Conservation (phyloP, 2,797 vertebrate genomes). For the Phrynocephalus vlangalii region DNA sequence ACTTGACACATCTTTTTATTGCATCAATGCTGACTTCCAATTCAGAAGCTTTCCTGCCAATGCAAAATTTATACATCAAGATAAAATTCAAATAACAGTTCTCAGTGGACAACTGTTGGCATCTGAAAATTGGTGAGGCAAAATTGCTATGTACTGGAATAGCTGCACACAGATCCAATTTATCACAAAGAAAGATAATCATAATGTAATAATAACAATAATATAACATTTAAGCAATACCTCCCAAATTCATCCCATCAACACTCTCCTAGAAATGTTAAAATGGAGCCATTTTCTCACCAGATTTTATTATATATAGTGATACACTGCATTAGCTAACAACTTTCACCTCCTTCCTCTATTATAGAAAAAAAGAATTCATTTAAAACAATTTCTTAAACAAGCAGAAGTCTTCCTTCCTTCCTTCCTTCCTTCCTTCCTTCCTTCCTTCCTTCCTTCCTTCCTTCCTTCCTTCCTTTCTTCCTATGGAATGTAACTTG, state of each 20-base stretch:
- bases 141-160: constrained; percentile 25
- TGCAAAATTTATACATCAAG: constrained; percentile 32
- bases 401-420: no score
- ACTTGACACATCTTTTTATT: constrained; percentile 34
- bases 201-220: constrained; percentile 22
- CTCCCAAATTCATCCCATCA: constrained; percentile 33
- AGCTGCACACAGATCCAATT: constrained; percentile 37
- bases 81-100: constrained; percentile 35
- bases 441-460: neutral
- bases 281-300: constrained; percentile 1
- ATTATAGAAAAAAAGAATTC: neutral
- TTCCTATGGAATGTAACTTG: neutral
- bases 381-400: no score
- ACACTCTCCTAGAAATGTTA: constrained; percentile 28
- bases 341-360: neutral
- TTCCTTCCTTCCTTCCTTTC: neutral
- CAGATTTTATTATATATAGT: neutral
- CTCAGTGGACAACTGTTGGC: neutral
- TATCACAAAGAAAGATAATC: constrained; percentile 32
- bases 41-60: constrained; percentile 31
- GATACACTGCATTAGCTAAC: neutral
- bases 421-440: neutral
- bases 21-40: neutral
- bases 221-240: constrained; percentile 30
- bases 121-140: constrained; percentile 16